Evolutionary conservation across 1,140 invertebrate genomes (phyloP).

Genomic region (Hyles vespertilio): DNA sequence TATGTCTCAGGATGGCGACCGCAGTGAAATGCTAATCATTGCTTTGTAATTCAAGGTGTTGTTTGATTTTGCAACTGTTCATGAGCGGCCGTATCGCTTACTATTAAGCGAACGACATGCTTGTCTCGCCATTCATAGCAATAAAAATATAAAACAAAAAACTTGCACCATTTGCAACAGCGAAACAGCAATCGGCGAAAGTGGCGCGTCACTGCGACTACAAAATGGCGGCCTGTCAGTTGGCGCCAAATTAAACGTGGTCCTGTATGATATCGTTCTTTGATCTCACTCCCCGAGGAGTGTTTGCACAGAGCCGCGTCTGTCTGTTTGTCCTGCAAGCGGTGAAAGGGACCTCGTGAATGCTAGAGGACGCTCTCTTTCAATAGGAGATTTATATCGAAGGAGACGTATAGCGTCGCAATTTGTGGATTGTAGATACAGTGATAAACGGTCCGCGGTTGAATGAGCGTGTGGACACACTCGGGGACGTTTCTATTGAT

Average conservation of each 20-base stretch:
- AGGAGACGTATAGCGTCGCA: conserved; percentile 55
- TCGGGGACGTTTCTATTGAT: too few relatives aligned
- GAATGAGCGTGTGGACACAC: too few relatives aligned
- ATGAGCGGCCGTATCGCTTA: too few relatives aligned
- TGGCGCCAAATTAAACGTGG: conserved; percentile 67
- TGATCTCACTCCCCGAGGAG: conserved; percentile 59
- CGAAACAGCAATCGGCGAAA: conserved; percentile 3
- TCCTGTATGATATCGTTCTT: conserved; percentile 64
- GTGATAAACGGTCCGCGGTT: conserved; percentile 41
- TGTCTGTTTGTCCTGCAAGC: conserved; percentile 54
- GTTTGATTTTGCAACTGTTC: too few relatives aligned
- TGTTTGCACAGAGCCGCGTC: conserved; percentile 53
- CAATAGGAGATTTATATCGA: conserved; percentile 71
- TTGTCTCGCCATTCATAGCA: neutral
- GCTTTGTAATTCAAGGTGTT: too few relatives aligned
- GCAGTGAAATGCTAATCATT: too few relatives aligned
- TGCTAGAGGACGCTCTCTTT: conserved; percentile 48
- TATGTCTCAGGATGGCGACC: too few relatives aligned
- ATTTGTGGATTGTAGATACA: conserved; percentile 68
- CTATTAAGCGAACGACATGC: too few relatives aligned
- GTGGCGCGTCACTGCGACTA: conserved; percentile 32
- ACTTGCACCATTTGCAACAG: neutral
- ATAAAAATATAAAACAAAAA: neutral
- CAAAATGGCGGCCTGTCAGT: conserved; percentile 63
- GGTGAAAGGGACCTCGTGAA: conserved; percentile 59